Evolutionary conservation across 2,888 invertebrate species (phyloP), one percentile per base, ranked within the genome.

Genomic region (Luffia ferchaultella): DNA sequence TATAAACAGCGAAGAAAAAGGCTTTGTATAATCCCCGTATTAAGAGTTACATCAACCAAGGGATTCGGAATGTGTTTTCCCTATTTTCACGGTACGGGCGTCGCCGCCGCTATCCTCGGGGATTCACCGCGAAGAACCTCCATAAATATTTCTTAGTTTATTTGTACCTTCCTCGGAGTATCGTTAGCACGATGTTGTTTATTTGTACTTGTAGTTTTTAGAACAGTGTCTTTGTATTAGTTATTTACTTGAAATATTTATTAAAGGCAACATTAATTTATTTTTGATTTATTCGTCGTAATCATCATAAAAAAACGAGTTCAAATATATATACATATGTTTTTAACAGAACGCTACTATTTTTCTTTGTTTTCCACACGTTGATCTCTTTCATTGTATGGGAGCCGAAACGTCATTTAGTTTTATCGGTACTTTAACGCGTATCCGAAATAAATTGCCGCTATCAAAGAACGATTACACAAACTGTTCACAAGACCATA

Each of bases 131-230:
- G 75, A 80, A 82, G 80, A 82, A 78, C 80, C 79, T 73, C 80
- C 80, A 82, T 82, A 82, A 82, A 82, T 82, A 80, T 82, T 79
- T 80, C 79, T 80, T 77, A 76, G 71, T 76, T 76, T 78, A 74
- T 82, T 82, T 82, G 82, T 82, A 77, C 77, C 77, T 76, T 76
- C 79, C 80, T 76, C 65, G 71, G 80, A 76, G 80, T 73, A 78
- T 79, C 79, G 78, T 82, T 78, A 80, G 73, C 70, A 69, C 73
- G 70, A 69, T 73, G 74, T 74, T 76, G 65, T 47, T 47, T 51
- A 49, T 19, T 16, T 18, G 18, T 45, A 18, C n/a, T 45, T 5
- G 16, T 45, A 16, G 17, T 16, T 45, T 15, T 15, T 12, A 18
- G 17, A 16, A 45, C 18, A 18, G 2, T n/a, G 15, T 40, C 40